Conservation (phyloP, 1,140 invertebrate genomes). For the Ceratosolen solmsi region DNA sequence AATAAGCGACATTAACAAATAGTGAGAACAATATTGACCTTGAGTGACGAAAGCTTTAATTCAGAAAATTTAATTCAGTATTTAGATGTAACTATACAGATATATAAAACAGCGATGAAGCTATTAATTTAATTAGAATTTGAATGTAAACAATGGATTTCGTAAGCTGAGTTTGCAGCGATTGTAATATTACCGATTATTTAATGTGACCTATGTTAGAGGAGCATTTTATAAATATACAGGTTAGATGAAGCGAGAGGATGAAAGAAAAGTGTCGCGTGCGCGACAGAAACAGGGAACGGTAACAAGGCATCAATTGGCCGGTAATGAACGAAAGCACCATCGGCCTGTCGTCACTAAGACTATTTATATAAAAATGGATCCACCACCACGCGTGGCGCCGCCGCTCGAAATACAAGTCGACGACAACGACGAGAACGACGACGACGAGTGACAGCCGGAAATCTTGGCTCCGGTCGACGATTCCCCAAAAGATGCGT, state of each 20-base stretch:
- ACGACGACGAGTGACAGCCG: not conserved
- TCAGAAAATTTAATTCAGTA: no score
- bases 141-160: not conserved
- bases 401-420: conserved; percentile 10
- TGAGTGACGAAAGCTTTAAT: no score
- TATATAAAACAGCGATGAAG: no score
- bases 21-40: no score
- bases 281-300: not conserved
- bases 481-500: not conserved
- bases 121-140: not conserved
- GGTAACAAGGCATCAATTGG: conserved; percentile 25
- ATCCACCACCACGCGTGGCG: not conserved
- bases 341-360: conserved; percentile 5
- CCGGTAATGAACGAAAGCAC: conserved; percentile 1
- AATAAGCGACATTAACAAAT: no score
- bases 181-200: not conserved
- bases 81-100: no score
- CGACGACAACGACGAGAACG: not conserved
- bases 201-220: not conserved
- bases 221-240: not conserved
- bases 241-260: not conserved
- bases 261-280: not conserved
- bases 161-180: no score
- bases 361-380: conserved; percentile 28
- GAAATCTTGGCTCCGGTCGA: conserved; percentile 8